Evolutionary conservation across 1,140 invertebrate species (phyloP).

Genomic region (Tetramorium parvispinum): DNA sequence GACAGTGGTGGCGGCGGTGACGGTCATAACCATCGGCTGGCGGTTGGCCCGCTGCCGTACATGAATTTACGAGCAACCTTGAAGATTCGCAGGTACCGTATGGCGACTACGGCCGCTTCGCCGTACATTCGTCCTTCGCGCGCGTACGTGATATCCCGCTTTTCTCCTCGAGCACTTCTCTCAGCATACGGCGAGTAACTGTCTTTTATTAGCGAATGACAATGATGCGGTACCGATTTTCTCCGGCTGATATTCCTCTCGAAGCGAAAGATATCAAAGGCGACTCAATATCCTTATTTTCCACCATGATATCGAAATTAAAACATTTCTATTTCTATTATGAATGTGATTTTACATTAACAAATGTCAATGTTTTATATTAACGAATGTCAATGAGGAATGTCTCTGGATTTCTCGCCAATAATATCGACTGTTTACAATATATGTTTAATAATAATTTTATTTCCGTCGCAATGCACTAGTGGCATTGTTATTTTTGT

Average conservation of each 20-base stretch:
- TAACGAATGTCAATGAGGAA: not conserved
- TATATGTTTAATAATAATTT: not conserved
- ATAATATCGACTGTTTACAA: not conserved
- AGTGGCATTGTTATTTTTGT: not conserved
- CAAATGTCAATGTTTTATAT: no score
- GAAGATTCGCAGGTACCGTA: constrained; percentile 70
- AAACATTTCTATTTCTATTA: not conserved
- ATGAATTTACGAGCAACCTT: constrained; percentile 75
- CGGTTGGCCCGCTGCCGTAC: constrained; percentile 19
- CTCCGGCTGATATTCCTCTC: not conserved
- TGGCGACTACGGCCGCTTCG: constrained; percentile 7
- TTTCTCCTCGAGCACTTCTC: constrained; percentile 13
- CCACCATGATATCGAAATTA: not conserved
- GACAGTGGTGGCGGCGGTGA: no score
- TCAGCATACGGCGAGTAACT: not conserved
- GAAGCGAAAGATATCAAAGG: not conserved
- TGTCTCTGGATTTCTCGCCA: not conserved
- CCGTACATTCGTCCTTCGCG: constrained; percentile 59
- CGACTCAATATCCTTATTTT: not conserved
- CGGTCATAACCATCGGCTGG: constrained; percentile 51
- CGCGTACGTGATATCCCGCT: constrained; percentile 62
- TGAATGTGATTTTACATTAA: not conserved
- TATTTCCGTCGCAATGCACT: not conserved
- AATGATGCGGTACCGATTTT: not conserved
- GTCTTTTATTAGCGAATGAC: constrained; percentile 17